These are phyloP conservation scores for Oncorhynchus keta DNA, from an alignment of 2,113 vertebrate species.

Conservation along the genomic window DNA sequence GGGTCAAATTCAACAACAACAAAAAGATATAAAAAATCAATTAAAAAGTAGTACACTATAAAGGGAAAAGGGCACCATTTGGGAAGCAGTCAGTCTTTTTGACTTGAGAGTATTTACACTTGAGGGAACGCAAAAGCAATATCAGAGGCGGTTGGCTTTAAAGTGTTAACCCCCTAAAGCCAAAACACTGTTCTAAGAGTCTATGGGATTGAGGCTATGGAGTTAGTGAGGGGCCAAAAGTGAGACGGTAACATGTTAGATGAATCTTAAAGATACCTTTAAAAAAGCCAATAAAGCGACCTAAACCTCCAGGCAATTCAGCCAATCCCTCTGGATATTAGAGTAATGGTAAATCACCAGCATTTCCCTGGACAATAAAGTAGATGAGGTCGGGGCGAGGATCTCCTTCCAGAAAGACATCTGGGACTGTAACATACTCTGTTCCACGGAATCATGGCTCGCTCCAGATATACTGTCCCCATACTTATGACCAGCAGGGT, in stretches of 20 bases:
- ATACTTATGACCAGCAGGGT: too few relatives aligned
- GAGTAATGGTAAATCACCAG: too few relatives aligned
- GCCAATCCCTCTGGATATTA: slow-evolving; percentile 17
- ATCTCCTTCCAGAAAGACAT: too few relatives aligned
- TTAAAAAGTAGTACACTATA: not conserved
- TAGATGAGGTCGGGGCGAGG: too few relatives aligned
- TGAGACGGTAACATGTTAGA: slow-evolving; percentile 38
- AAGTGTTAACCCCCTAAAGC: slow-evolving; percentile 7
- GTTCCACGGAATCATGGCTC: too few relatives aligned
- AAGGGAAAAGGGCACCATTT: not conserved
- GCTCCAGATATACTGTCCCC: too few relatives aligned
- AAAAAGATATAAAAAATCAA: too few relatives aligned
- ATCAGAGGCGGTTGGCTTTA: slow-evolving; percentile 28
- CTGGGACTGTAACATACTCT: too few relatives aligned
- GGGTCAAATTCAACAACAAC: too few relatives aligned
- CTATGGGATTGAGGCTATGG: slow-evolving; percentile 43
- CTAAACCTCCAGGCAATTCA: slow-evolving; percentile 46
- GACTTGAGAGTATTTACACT: slow-evolving; percentile 23
- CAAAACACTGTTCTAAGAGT: slow-evolving; percentile 3
- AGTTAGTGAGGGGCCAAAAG: slow-evolving; percentile 44
- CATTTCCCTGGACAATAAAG: too few relatives aligned
- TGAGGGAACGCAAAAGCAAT: slow-evolving; percentile 31
- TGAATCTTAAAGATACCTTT: slow-evolving; percentile 55
- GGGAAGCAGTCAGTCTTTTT: not conserved
- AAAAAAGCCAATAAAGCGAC: slow-evolving; percentile 58